Evolutionary conservation across 2,113 vertebrate species (phyloP).

Genomic region (Thymallus thymallus): DNA sequence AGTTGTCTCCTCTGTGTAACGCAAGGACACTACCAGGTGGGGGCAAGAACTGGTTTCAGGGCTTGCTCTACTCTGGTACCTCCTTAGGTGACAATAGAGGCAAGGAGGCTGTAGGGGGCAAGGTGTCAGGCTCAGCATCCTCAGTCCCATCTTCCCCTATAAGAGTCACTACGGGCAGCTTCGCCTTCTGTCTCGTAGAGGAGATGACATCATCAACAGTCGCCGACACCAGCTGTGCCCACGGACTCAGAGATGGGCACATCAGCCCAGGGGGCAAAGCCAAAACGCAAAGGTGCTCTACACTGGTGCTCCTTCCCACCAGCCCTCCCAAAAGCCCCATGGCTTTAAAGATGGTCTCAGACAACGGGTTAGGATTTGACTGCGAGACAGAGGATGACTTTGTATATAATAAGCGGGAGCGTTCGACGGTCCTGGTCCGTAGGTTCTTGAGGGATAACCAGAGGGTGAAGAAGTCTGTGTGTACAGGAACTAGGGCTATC

Average conservation of each 20-base stretch:
- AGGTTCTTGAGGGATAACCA: conserved; percentile 84
- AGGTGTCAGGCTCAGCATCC: too few species aligned
- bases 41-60: too few species aligned
- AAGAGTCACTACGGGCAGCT: too few species aligned
- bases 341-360: neutral
- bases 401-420: conserved; percentile 74
- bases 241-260: neutral
- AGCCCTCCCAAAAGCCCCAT: conserved; percentile 20
- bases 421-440: conserved; percentile 79
- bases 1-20: too few species aligned
- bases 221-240: neutral
- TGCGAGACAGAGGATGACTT: conserved; percentile 70
- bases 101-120: too few species aligned
- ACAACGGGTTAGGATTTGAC: conserved; percentile 10
- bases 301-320: neutral
- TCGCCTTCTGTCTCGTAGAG: neutral
- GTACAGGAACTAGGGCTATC: conserved; percentile 80
- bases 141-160: too few species aligned
- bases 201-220: neutral
- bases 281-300: neutral
- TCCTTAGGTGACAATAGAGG: too few species aligned
- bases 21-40: too few species aligned
- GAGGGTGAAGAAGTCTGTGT: conserved; percentile 83
- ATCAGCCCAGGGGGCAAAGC: neutral
- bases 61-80: too few species aligned